phyloP scores from a whole-genome alignment of 2,888 invertebrate genomes.

The Erebia epiphron region DNA sequence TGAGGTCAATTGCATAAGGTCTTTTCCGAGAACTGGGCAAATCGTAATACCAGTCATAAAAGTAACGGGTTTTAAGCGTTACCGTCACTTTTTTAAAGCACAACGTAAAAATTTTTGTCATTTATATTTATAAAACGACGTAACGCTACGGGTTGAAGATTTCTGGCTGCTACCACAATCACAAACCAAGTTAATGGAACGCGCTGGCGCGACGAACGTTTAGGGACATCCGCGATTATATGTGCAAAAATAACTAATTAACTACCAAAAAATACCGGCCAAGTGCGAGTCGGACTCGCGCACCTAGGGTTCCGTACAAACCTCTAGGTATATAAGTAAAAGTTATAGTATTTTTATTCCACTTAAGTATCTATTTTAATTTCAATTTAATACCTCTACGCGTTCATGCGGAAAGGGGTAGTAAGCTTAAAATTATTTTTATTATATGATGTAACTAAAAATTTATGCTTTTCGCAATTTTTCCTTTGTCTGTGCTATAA shows the following conservation, averaged over 20 bases:
- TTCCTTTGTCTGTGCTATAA: too few species aligned
- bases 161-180: conserved; percentile 29
- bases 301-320: too few species aligned
- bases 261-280: too few species aligned
- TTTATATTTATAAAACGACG: conserved; percentile 31
- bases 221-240: background rate
- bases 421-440: too few species aligned
- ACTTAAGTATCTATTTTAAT: too few species aligned
- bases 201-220: background rate
- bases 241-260: background rate
- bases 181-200: conserved; percentile 33
- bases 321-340: too few species aligned
- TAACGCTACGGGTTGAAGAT: conserved; percentile 27
- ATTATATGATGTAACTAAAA: too few species aligned
- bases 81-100: conserved; percentile 32
- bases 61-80: conserved; percentile 36
- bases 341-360: too few species aligned
- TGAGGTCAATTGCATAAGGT: conserved; percentile 34
- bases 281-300: too few species aligned
- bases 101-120: conserved; percentile 31
- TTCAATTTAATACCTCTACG: too few species aligned
- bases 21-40: conserved; percentile 30
- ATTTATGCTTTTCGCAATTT: too few species aligned
- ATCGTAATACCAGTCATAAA: conserved; percentile 30
- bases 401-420: too few species aligned